A percentile compares a stretch with the other conserved stretches of the same genome.
phyloP scores from a whole-genome alignment of 2,888 invertebrate genomes.

The Pandemis heparana region DNA sequence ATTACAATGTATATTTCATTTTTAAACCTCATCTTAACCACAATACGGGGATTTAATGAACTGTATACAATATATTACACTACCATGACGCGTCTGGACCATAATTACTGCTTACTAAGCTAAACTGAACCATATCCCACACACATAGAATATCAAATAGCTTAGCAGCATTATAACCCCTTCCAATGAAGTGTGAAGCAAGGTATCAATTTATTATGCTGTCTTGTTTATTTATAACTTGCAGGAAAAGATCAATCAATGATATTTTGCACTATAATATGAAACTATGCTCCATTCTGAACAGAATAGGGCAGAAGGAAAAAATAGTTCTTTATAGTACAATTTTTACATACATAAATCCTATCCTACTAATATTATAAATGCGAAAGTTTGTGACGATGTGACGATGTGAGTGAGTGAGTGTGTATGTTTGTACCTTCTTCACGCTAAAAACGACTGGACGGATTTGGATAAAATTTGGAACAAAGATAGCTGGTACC shows the following conservation, averaged over 20 bases:
- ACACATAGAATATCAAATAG: not conserved
- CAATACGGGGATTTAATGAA: constrained; percentile 49
- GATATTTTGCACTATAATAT: constrained; percentile 15
- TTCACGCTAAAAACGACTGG: too few species aligned
- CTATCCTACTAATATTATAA: too few species aligned
- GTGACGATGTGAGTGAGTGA: too few species aligned
- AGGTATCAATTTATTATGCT: constrained; percentile 58
- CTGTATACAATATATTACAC: constrained; percentile 51
- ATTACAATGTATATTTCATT: constrained; percentile 22
- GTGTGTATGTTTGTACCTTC: too few species aligned
- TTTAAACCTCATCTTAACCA: constrained; percentile 36
- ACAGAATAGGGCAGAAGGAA: too few species aligned
- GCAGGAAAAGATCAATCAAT: constrained; percentile 53
- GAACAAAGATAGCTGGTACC: too few species aligned
- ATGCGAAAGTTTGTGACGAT: too few species aligned
- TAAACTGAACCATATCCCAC: not conserved
- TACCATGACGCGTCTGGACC: constrained; percentile 48
- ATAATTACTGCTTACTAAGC: not conserved
- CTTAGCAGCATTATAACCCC: constrained; percentile 49
- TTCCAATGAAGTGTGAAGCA: constrained; percentile 61
- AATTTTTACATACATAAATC: too few species aligned
- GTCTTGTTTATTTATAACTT: constrained; percentile 44
- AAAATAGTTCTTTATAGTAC: too few species aligned
- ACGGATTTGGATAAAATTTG: too few species aligned
- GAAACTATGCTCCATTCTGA: not conserved